phyloP scores from a whole-genome alignment of 2,888 invertebrate species.

The Meteorus colon region DNA sequence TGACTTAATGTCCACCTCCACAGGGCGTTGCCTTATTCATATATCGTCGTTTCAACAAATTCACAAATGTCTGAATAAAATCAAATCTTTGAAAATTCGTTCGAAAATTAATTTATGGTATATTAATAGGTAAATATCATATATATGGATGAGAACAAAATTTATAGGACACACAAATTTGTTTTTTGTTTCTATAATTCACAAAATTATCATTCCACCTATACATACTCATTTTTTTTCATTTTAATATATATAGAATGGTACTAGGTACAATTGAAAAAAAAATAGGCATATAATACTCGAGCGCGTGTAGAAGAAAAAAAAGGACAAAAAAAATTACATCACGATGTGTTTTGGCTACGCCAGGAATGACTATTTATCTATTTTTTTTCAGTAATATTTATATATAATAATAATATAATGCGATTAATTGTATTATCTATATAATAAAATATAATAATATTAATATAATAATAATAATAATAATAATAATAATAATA shows the following conservation, averaged over 20 bases:
- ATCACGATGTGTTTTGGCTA: neutral
- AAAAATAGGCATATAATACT: conserved; percentile 43
- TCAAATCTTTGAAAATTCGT: too few relatives aligned
- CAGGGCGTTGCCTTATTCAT: neutral
- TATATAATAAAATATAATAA: conserved; percentile 54
- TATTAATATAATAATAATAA: conserved; percentile 62
- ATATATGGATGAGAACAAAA: neutral
- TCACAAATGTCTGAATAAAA: too few relatives aligned
- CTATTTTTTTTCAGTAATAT: conserved; percentile 53
- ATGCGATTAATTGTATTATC: conserved; percentile 58
- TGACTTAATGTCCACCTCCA: conserved; percentile 30
- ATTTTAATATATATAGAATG: neutral
- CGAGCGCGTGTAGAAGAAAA: conserved; percentile 30
- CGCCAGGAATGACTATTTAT: conserved; percentile 42
- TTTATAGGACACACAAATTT: conserved; percentile 12
- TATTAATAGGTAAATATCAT: neutral
- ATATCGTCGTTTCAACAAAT: too few relatives aligned
- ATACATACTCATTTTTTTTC: conserved; percentile 33
- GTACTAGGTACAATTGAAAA: conserved; percentile 66
- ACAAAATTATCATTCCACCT: conserved; percentile 70
- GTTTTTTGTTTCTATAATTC: conserved; percentile 52
- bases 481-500: conserved; percentile 63
- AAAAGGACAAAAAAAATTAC: conserved; percentile 24
- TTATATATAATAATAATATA: conserved; percentile 61
- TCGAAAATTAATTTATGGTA: neutral